These are phyloP conservation scores for Phengaris arion DNA, from an alignment of 2,888 invertebrate species.

Conservation along the genomic window DNA sequence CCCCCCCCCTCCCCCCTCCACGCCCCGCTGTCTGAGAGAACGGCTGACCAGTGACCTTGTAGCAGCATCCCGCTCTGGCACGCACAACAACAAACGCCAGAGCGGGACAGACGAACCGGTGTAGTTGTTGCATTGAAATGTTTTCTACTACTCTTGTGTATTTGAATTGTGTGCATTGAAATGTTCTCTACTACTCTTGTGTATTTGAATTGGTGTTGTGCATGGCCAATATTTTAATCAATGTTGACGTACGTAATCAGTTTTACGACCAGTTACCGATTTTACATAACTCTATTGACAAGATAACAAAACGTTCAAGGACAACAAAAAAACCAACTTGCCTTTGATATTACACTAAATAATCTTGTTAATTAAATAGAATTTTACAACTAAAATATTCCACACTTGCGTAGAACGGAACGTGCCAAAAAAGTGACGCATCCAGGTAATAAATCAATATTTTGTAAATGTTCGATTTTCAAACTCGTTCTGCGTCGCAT, in stretches of 20 bases:
- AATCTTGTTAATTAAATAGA: no score
- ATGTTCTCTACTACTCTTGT: conserved; percentile 61
- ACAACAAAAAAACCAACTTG: no score
- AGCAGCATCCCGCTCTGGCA: conserved; percentile 57
- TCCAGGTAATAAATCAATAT: not conserved
- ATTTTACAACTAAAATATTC: not conserved
- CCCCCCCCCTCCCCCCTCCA: conserved; percentile 55
- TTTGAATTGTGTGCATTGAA: conserved; percentile 68
- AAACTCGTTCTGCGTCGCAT: not conserved
- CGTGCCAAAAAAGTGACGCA: conserved; percentile 11
- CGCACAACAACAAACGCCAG: conserved; percentile 45
- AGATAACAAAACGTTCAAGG: not conserved
- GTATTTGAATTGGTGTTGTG: conserved; percentile 54
- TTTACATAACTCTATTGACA: conserved; percentile 1
- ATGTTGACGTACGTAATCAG: conserved; percentile 18
- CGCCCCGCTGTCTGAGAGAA: conserved; percentile 69
- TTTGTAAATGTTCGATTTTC: conserved; percentile 1
- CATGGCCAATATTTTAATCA: conserved; percentile 28
- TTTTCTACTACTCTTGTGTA: no score
- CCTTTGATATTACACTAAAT: no score
- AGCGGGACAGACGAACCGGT: conserved; percentile 47
- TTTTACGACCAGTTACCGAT: not conserved
- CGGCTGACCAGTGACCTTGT: conserved; percentile 78
- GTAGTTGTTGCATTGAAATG: conserved; percentile 62
- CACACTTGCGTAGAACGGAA: not conserved